Evolutionary conservation across 2,888 invertebrate genomes (phyloP), one percentile per base, ranked within the genome.

Genomic region (Hipparchia semele): DNA sequence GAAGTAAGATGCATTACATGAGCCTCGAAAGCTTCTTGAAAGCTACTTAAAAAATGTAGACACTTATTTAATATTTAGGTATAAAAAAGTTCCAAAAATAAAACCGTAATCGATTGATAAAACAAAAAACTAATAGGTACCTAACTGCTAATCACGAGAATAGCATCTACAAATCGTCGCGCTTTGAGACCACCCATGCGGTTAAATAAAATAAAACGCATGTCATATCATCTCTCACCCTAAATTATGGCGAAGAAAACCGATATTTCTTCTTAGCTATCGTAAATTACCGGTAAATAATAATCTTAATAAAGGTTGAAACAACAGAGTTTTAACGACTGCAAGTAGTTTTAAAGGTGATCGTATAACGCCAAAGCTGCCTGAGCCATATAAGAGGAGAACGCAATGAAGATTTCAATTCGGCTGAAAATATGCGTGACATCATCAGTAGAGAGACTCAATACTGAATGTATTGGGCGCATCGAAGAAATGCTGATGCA

Each of bases 201-300:
- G 80, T 80, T 78, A 84, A 86, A 87, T 83, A 86, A 23, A 23
- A 87, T 88, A 87, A 88, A 90, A 87, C 78, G 75, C 78, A 77
- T 84, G 80, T 79, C 82, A 78, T 81, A 79, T 84, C 81, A 79
- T 84, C 81, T 82, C 79, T 80, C 79, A 78, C 78, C 85, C 89
- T 92, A 92, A 91, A 90, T 92, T 87, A 88, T 78, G 78, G 80
- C 78, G 78, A 86, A 86, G 86, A 85, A 89, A 87, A 84, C 85
- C 82, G 85, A 90, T 89, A 88, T 85, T 83, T 85, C 84, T 81
- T 80, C 78, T 71, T 74, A 76, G 82, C 81, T 83, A 83, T 85
- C 82, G 81, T 89, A 88, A 90, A 90, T 89, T 84, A 83, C 78
- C 80, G 80, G 81, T 83, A 82, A 85, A 85, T 86, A 82, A 87